Base-by-base conservation (phyloP, 2,888 invertebrate species). In the Perizoma affinitatum region DNA sequence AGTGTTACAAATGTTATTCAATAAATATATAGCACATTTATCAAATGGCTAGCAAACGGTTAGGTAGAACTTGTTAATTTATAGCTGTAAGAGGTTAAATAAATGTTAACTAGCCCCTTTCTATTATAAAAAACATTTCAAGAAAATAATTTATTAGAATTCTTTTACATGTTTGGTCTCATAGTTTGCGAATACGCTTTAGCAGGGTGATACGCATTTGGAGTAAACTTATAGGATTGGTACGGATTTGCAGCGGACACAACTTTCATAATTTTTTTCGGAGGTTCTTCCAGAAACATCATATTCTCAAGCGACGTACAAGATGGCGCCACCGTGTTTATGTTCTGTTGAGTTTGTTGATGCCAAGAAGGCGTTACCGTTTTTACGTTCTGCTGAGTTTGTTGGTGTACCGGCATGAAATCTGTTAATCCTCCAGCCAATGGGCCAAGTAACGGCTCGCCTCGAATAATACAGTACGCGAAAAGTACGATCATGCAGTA, bases 241-340 rank as follows among this genome's bases (percentile, higher is more conserved):
- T 77, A 81, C 1, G 91, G 91, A 54, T 90, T 87, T 5, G 74
- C 64, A 0, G 87, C 80, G 0, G 91, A 91, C 2, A 91, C 87
- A 0, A 91, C 84, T 61, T 79, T 81, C 4, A 90, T 79, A 0
- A 91, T 71, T 66, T 79, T 90, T 70, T 83, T 83, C 0, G 90
- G 86, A 5, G 84, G 80, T 50, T 90, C 89, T 36, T 88, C 86
- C 0, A 75, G 71, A 62, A 82, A 86, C 58, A 82, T 71, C 76
- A 83, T 81, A 50, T 86, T 83, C n/a, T 83, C 80, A 5, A 83
- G 60, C 0, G 85, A 80, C 2, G 80, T 69, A 43, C 70, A 69
- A 0, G 82, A 79, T 0, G 76, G 72, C 0, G 66, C 65, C 2
- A 67, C 61, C 9, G 69, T 71, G 3, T 62, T 70, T 1, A 65